phyloP scores from a whole-genome alignment of 1,140 invertebrate genomes.

The Pseudomyrmex concolor region DNA sequence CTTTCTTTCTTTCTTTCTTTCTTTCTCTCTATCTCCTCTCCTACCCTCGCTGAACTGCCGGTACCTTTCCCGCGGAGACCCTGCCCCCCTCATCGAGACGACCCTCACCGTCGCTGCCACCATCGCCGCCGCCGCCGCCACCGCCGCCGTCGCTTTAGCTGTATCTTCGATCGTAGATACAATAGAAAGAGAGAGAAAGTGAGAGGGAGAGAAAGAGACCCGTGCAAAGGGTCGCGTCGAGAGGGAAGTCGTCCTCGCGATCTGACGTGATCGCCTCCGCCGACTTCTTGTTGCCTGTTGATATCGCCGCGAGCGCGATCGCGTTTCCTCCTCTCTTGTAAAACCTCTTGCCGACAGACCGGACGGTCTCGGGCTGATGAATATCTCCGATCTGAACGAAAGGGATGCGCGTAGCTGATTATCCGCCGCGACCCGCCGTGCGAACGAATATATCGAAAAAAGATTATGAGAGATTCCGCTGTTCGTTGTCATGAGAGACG shows the following conservation, averaged over 20 bases:
- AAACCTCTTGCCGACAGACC: neutral
- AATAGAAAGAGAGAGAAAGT: conserved; percentile 25
- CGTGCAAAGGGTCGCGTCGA: conserved; percentile 49
- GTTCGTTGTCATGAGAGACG: neutral
- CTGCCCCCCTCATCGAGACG: conserved; percentile 39
- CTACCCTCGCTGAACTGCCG: conserved; percentile 15
- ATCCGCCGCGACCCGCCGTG: conserved; percentile 24
- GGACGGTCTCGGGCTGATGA: neutral
- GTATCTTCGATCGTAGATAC: conserved; percentile 56
- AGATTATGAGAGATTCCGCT: neutral
- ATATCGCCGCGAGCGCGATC: conserved; percentile 8
- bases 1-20: neutral
- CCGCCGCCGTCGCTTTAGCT: conserved; percentile 48
- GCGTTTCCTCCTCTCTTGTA: neutral
- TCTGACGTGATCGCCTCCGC: neutral
- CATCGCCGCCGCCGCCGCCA: neutral
- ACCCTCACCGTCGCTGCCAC: conserved; percentile 26
- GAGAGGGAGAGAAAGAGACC: conserved; percentile 26
- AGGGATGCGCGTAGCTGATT: conserved; percentile 24
- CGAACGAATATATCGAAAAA: neutral
- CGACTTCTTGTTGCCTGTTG: conserved; percentile 61
- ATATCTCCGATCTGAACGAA: conserved; percentile 24
- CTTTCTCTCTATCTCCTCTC: neutral
- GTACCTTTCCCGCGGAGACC: conserved; percentile 56
- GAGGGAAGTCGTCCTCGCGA: conserved; percentile 28